These are phyloP conservation scores for Monopterus albus DNA, from an alignment of 2,113 vertebrate genomes.

Conservation along the genomic window DNA sequence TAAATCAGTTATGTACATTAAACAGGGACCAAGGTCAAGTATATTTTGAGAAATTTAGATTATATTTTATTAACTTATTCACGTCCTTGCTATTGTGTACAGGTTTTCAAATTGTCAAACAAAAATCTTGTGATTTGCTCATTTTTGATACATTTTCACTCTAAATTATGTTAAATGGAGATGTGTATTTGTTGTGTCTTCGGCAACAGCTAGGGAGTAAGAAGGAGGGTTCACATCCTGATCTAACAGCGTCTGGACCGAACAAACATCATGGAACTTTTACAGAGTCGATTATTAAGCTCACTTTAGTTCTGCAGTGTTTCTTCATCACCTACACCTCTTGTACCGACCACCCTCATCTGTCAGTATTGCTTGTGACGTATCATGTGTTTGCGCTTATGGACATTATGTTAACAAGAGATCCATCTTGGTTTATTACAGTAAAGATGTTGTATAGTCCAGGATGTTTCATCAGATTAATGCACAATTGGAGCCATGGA, in stretches of 20 bases:
- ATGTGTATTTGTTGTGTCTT: constrained; percentile 38
- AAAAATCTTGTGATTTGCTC: constrained; percentile 65
- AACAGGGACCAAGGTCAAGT: constrained; percentile 82
- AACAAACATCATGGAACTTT: constrained; percentile 11
- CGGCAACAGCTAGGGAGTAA: constrained; percentile 6
- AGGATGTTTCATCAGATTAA: constrained; percentile 2
- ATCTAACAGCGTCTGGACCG: constrained; percentile 20
- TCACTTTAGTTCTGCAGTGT: constrained; percentile 2
- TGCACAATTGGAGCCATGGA: not conserved
- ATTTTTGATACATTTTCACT: constrained; percentile 53
- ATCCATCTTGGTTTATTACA: not conserved
- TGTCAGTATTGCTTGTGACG: constrained; percentile 21
- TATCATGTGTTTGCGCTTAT: constrained; percentile 38
- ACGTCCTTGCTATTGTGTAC: constrained; percentile 68
- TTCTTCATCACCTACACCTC: not conserved
- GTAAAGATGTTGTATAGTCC: constrained; percentile 8
- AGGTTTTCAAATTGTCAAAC: constrained; percentile 50
- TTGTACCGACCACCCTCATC: not conserved
- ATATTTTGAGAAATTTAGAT: constrained; percentile 80
- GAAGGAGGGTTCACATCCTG: constrained; percentile 13
- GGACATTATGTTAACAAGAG: not conserved
- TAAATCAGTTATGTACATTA: constrained; percentile 57
- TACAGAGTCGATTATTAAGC: not conserved
- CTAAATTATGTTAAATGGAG: constrained; percentile 64
- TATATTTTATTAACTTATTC: constrained; percentile 87